phyloP scores from a whole-genome alignment of 2,888 invertebrate species.

The Dioctria linearis region DNA sequence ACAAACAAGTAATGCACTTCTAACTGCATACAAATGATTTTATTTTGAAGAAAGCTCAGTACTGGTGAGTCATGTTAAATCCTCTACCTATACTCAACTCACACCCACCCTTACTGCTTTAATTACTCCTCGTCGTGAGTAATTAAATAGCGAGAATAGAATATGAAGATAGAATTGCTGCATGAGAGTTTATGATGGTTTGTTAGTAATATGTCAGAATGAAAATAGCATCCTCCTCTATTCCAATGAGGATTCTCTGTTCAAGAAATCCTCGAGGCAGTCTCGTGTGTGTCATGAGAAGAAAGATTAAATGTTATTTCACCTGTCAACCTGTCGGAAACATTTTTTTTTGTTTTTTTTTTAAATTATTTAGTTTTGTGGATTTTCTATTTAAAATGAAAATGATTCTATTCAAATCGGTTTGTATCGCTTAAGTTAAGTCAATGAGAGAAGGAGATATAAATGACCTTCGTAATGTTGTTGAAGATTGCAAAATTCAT shows the following conservation, averaged over 20 bases:
- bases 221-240: no score
- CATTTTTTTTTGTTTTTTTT: background rate
- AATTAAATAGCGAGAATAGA: constrained; percentile 25
- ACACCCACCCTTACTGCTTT: background rate
- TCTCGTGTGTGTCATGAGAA: constrained; percentile 18
- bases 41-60: background rate
- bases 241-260: background rate
- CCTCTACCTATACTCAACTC: background rate
- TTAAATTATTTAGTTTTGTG: no score
- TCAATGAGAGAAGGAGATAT: no score
- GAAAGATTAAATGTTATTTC: constrained; percentile 28
- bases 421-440: background rate
- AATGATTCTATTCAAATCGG: no score
- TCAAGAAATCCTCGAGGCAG: background rate
- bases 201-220: no score
- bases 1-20: constrained; percentile 18
- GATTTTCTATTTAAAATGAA: no score
- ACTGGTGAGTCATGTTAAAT: no score
- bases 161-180: background rate
- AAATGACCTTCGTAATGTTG: no score
- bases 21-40: background rate
- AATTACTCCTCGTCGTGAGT: background rate
- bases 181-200: background rate
- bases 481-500: no score
- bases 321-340: constrained; percentile 20